Conservation (phyloP, 2,113 vertebrate genomes). For the Sceloporus tristichus region DNA sequence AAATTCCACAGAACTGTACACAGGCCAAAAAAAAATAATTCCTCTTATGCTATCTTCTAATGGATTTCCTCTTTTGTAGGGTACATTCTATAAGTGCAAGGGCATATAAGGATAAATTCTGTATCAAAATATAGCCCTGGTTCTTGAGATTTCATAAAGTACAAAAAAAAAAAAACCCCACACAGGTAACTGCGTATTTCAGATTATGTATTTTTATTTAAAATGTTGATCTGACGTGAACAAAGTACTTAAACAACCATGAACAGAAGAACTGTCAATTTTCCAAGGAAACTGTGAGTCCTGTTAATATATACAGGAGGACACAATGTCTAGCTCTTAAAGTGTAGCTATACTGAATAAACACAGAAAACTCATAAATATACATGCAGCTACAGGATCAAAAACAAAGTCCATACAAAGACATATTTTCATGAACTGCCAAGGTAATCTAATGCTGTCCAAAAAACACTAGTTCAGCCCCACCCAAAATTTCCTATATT, state of each 20-base stretch:
- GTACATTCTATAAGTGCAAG: neutral
- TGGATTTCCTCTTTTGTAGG: neutral
- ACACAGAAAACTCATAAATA: slow-evolving; percentile 61
- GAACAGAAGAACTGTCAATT: neutral
- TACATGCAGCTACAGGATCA: slow-evolving; percentile 52
- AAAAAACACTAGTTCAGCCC: neutral
- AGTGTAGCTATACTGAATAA: slow-evolving; percentile 17
- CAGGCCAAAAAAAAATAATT: neutral
- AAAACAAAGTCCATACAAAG: slow-evolving; percentile 36
- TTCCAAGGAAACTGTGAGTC: neutral
- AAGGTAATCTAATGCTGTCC: neutral
- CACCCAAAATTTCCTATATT: neutral
- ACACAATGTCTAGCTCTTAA: neutral
- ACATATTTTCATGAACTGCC: neutral
- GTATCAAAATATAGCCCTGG: neutral
- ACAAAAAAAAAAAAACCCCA: neutral
- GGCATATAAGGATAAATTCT: neutral
- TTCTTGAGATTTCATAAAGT: neutral
- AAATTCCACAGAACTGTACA: neutral
- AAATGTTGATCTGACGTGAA: neutral
- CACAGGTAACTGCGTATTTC: neutral
- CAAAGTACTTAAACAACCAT: neutral
- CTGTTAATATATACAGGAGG: neutral
- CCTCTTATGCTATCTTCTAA: neutral
- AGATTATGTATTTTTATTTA: slow-evolving; percentile 30